phyloP scores from a whole-genome alignment of 2,113 vertebrate genomes.

The Cyphomyrus plagiostoma region DNA sequence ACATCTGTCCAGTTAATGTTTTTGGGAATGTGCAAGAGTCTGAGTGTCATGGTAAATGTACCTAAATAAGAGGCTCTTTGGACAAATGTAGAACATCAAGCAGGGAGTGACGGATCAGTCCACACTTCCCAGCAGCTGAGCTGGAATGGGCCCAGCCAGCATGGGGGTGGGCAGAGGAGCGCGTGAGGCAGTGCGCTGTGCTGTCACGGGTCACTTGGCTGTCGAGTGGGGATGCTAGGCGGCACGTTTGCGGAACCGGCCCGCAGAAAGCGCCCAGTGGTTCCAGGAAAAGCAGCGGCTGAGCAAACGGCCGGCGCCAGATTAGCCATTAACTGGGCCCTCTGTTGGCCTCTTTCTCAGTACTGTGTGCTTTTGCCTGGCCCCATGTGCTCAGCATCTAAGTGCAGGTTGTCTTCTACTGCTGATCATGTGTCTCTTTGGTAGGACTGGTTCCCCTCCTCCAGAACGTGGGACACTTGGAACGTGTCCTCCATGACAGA shows the following conservation, averaged over 20 bases:
- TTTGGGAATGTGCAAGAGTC: neutral
- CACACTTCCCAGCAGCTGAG: neutral
- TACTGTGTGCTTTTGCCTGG: slow-evolving; percentile 1
- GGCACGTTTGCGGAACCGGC: neutral
- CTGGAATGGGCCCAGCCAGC: neutral
- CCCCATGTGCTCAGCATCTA: neutral
- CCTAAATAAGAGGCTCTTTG: neutral
- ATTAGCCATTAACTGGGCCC: slow-evolving; percentile 16
- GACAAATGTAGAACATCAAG: neutral
- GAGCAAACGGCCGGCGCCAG: neutral
- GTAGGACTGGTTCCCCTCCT: slow-evolving; percentile 5
- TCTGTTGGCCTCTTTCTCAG: slow-evolving; percentile 17
- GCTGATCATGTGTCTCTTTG: neutral
- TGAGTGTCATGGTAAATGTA: neutral
- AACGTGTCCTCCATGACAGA: slow-evolving; percentile 26
- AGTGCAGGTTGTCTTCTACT: neutral
- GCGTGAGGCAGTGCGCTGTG: neutral
- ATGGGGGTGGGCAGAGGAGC: neutral
- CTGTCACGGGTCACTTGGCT: too few species aligned
- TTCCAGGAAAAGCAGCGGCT: neutral
- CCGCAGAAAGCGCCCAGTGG: neutral
- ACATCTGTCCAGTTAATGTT: neutral
- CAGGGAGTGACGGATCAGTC: neutral
- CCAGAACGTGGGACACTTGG: slow-evolving; percentile 6
- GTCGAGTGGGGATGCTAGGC: neutral